Evolutionary conservation across 2,113 vertebrate genomes (phyloP).

Genomic region (Patagioenas fasciata): DNA sequence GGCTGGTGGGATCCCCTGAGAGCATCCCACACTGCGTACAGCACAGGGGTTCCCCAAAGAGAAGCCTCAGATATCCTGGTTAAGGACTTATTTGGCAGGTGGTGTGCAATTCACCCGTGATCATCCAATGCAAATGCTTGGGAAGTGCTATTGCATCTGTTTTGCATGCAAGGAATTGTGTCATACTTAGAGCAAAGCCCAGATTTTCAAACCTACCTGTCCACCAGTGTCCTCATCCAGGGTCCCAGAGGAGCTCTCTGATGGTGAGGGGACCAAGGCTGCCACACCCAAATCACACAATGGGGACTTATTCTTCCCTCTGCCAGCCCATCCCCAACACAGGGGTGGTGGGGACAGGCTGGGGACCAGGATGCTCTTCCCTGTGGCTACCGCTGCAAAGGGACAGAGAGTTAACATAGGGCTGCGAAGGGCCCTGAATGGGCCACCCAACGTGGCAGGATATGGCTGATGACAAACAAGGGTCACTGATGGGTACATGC

Average conservation of each 20-base stretch:
- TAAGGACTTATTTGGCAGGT: not conserved
- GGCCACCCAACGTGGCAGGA: not conserved
- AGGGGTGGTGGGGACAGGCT: not conserved
- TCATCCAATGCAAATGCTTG: not conserved
- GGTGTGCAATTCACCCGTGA: not conserved
- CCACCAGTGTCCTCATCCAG: not conserved
- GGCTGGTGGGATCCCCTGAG: not conserved
- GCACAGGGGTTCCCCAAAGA: not conserved
- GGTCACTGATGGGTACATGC: not conserved
- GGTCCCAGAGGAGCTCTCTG: not conserved
- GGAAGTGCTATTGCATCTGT: not conserved
- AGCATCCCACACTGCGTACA: not conserved
- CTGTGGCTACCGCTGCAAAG: not conserved
- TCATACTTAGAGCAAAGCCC: not conserved
- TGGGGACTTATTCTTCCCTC: not conserved
- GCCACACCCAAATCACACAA: rapidly evolving
- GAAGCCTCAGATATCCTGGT: not conserved
- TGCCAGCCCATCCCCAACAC: rapidly evolving
- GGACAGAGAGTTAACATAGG: not conserved
- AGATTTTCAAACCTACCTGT: not conserved
- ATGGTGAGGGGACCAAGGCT: not conserved
- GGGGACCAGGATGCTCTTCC: not conserved
- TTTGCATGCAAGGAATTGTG: rapidly evolving
- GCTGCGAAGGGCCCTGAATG: not conserved
- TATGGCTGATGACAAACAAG: not conserved